A percentile compares a stretch with the other conserved stretches of the same genome.
Conservation (phyloP, 2,888 invertebrate species). For the Ophraella communa region DNA sequence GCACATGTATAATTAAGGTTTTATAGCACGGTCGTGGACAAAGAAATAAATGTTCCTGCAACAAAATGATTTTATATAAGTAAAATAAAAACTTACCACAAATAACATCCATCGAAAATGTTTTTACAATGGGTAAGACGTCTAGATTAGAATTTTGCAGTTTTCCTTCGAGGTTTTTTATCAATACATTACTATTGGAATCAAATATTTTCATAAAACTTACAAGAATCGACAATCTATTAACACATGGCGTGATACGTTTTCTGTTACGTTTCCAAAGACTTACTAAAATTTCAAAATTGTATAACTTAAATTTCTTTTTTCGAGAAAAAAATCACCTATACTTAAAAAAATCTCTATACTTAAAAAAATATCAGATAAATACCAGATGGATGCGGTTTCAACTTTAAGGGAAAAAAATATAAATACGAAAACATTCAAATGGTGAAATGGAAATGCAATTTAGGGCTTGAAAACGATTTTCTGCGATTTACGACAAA, state of each 20-base stretch:
- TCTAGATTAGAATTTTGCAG: constrained; percentile 61
- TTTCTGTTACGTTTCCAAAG: constrained; percentile 27
- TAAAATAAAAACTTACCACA: constrained; percentile 60
- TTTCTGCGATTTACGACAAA: no score
- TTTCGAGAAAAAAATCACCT: background rate
- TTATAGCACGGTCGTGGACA: no score
- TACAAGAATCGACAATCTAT: constrained; percentile 75
- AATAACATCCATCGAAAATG: constrained; percentile 68
- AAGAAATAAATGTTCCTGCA: background rate
- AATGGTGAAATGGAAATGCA: no score
- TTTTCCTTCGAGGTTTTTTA: constrained; percentile 61
- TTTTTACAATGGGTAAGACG: constrained; percentile 67
- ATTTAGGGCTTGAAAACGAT: no score
- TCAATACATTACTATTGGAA: constrained; percentile 66
- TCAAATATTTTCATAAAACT: constrained; percentile 74
- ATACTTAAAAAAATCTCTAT: no score
- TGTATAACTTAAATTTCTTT: background rate
- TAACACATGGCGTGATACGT: constrained; percentile 75
- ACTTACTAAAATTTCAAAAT: constrained; percentile 12
- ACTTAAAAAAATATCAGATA: no score
- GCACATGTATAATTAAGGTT: no score
- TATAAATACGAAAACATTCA: no score
- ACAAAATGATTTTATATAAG: background rate
- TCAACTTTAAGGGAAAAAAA: no score
- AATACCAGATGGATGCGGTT: no score